These are phyloP conservation scores for Sminthurinus aureus DNA, from an alignment of 2,888 invertebrate genomes.

Conservation along the genomic window DNA sequence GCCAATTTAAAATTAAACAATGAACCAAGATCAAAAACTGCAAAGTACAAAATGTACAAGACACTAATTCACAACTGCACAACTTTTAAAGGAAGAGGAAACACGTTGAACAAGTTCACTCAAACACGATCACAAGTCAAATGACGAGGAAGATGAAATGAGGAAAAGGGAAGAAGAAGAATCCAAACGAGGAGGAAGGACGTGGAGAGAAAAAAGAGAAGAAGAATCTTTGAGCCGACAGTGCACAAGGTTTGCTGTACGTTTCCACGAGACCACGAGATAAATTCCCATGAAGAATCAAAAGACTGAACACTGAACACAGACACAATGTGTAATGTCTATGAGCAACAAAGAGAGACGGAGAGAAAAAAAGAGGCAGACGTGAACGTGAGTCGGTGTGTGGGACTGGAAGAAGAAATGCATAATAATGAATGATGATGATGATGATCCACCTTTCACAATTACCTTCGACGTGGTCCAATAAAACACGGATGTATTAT, in stretches of 20 bases:
- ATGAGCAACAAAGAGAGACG: background rate
- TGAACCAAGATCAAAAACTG: too few species aligned
- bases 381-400: background rate
- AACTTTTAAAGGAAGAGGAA: background rate
- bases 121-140: slow-evolving; percentile 22
- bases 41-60: too few species aligned
- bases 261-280: background rate
- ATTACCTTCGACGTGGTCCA: background rate
- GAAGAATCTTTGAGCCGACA: background rate
- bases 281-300: slow-evolving; percentile 4
- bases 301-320: background rate
- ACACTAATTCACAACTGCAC: too few species aligned
- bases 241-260: background rate
- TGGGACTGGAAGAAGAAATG: slow-evolving; percentile 4
- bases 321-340: background rate
- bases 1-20: too few species aligned
- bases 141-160: slow-evolving; percentile 14
- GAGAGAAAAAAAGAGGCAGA: slow-evolving; percentile 2
- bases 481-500: background rate
- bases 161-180: background rate
- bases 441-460: background rate
- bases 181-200: background rate
- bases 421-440: background rate
- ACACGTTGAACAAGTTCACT: slow-evolving; percentile 5
- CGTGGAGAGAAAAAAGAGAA: background rate